Evolutionary conservation across 2,797 vertebrate species (phyloP).

Genomic region (Melanotaenia maccullochi): DNA sequence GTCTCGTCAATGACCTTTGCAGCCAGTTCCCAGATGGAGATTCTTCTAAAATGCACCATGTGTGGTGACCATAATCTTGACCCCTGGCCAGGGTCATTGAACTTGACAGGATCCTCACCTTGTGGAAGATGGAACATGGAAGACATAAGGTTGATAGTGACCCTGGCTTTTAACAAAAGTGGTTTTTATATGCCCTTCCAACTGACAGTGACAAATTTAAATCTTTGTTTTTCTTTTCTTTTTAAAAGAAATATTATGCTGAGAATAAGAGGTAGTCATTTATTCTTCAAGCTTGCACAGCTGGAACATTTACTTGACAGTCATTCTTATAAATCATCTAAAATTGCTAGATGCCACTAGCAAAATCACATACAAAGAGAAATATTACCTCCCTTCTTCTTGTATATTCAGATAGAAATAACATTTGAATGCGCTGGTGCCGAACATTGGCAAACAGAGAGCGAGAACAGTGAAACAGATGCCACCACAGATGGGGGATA

Average conservation of each 20-base stretch:
- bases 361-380: constrained; percentile 18
- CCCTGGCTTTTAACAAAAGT: constrained; percentile 66
- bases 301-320: not conserved
- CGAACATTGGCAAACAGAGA: constrained; percentile 59
- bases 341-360: constrained; percentile 18
- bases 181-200: constrained; percentile 47
- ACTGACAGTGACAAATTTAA: constrained; percentile 54
- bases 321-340: constrained; percentile 17
- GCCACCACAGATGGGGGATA: constrained; percentile 79
- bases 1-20: constrained; percentile 51
- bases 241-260: constrained; percentile 25
- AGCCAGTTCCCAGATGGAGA: constrained; percentile 58
- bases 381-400: constrained; percentile 9
- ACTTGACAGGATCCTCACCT: constrained; percentile 64
- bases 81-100: constrained; percentile 58
- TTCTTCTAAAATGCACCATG: constrained; percentile 46
- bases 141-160: constrained; percentile 49
- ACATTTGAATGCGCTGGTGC: constrained; percentile 62
- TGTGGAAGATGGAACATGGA: constrained; percentile 51
- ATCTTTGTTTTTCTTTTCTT: constrained; percentile 32
- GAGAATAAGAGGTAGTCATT: constrained; percentile 18
- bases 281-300: not conserved
- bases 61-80: constrained; percentile 54
- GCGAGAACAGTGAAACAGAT: constrained; percentile 77
- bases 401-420: constrained; percentile 63